Percentiles rank a stretch among this genome's conserved stretches.
phyloP scores from a whole-genome alignment of 2,113 vertebrate species.

The Eolophus roseicapilla region DNA sequence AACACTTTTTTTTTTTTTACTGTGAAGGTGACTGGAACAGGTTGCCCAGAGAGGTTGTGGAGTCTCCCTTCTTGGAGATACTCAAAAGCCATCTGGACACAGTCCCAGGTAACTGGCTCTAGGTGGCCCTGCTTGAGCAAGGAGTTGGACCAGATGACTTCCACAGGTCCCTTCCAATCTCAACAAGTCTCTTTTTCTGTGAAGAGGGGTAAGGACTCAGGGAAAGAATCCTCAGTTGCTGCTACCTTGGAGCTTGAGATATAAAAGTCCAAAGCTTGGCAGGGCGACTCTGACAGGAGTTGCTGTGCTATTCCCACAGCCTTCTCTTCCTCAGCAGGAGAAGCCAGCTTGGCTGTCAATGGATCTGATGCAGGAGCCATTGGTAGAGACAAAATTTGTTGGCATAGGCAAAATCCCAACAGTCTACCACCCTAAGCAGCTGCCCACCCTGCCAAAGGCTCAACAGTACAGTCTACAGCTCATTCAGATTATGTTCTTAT shows the following conservation, averaged over 20 bases:
- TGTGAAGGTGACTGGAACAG: background rate
- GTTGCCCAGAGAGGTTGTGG: background rate
- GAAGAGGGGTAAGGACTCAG: background rate
- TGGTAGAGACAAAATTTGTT: background rate
- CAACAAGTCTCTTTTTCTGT: background rate
- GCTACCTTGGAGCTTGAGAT: background rate
- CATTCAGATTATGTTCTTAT: background rate
- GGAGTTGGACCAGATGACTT: background rate
- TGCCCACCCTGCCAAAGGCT: background rate
- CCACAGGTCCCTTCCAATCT: background rate
- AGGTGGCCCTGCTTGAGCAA: background rate
- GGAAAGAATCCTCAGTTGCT: background rate
- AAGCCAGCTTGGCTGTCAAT: background rate
- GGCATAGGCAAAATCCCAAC: background rate
- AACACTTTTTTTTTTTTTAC: background rate
- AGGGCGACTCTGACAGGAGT: background rate
- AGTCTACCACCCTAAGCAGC: background rate
- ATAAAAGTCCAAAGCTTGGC: background rate
- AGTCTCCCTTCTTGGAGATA: background rate
- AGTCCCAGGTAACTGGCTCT: background rate
- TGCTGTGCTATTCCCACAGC: background rate
- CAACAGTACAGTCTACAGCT: background rate
- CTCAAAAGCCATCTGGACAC: background rate
- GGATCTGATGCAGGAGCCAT: background rate
- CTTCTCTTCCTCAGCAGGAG: background rate